Percentiles rank a stretch among this genome's conserved stretches.
phyloP scores from a whole-genome alignment of 1,140 invertebrate genomes.

The Neocloeon triangulifer region DNA sequence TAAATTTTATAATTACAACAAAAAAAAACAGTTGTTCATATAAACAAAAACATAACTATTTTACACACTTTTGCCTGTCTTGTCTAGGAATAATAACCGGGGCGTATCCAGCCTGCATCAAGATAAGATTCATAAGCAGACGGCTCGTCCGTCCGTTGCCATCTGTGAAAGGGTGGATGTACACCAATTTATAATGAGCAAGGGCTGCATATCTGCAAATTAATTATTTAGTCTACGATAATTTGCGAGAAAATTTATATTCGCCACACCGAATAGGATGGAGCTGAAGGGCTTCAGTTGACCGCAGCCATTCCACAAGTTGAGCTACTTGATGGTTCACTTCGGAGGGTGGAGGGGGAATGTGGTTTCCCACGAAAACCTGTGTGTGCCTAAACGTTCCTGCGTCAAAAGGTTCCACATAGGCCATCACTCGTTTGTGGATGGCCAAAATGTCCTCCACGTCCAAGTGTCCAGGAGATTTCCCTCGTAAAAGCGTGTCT shows the following conservation, averaged over 20 bases:
- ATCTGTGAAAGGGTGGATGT: slow-evolving; percentile 82
- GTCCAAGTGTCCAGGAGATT: slow-evolving; percentile 3
- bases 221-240: slow-evolving; percentile 3
- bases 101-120: slow-evolving; percentile 96
- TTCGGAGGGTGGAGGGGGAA: slow-evolving; percentile 62
- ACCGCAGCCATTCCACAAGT: slow-evolving; percentile 78
- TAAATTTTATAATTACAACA: background rate
- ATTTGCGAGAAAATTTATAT: background rate
- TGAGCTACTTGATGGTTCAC: slow-evolving; percentile 64
- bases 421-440: slow-evolving; percentile 77
- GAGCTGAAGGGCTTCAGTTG: slow-evolving; percentile 54
- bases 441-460: slow-evolving; percentile 73
- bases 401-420: slow-evolving; percentile 76
- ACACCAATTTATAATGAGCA: slow-evolving; percentile 89
- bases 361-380: slow-evolving; percentile 80
- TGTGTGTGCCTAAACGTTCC: slow-evolving; percentile 62
- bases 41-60: slow-evolving; percentile 1
- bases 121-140: slow-evolving; percentile 85
- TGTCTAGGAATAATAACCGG: slow-evolving; percentile 88
- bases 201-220: slow-evolving; percentile 61
- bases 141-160: slow-evolving; percentile 89
- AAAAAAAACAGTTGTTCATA: background rate
- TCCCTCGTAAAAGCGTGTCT: no score
- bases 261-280: slow-evolving; percentile 70
- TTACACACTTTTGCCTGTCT: slow-evolving; percentile 30